Percentiles rank a stretch among this genome's conserved stretches.
These are phyloP conservation scores for Phoxinus dragarum DNA, from an alignment of 2,797 vertebrate genomes.

Conservation along the genomic window DNA sequence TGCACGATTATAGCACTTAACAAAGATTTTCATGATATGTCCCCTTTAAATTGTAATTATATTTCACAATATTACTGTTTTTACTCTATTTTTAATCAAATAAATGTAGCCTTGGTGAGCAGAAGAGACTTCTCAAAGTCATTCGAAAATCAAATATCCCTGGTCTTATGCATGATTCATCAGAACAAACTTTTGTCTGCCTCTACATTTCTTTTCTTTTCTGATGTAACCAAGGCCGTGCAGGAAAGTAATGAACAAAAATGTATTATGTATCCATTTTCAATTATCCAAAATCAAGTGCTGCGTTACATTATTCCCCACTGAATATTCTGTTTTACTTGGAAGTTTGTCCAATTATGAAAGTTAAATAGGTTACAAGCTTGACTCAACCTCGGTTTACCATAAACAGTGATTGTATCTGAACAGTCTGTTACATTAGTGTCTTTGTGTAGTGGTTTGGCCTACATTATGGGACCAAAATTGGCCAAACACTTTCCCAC, in stretches of 20 bases:
- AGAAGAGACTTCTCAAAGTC: not conserved
- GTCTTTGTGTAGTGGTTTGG: not conserved
- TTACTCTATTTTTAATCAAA: not conserved
- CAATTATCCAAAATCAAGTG: slow-evolving; percentile 1
- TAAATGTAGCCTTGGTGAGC: not conserved
- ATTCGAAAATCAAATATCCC: not conserved
- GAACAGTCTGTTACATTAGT: not conserved
- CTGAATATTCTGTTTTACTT: not conserved
- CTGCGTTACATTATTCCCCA: not conserved
- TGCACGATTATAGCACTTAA: too few species aligned
- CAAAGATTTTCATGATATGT: too few species aligned
- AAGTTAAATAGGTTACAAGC: not conserved
- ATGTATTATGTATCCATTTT: not conserved
- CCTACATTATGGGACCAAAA: not conserved
- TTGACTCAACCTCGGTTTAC: not conserved
- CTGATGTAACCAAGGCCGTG: not conserved
- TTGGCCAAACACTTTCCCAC: not conserved
- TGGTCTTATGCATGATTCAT: not conserved
- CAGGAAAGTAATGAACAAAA: not conserved
- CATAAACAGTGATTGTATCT: too few species aligned
- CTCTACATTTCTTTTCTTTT: not conserved
- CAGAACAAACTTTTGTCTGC: not conserved
- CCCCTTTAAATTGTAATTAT: not conserved
- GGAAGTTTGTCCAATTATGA: not conserved
- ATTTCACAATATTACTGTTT: not conserved